These are phyloP conservation scores for Rhopalosiphum nymphaeae DNA, from an alignment of 2,888 invertebrate genomes.

Conservation along the genomic window DNA sequence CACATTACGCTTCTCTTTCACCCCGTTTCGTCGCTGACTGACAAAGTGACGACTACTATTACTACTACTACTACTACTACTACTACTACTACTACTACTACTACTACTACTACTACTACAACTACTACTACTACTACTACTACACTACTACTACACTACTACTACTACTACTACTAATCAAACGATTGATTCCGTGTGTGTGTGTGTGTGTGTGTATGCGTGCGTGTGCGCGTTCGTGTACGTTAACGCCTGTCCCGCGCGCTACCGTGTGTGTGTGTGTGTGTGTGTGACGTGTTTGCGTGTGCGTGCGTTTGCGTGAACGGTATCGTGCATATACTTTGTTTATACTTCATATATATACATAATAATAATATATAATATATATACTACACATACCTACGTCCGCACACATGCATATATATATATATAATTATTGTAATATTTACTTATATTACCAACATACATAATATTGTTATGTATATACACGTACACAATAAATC, in stretches of 20 bases:
- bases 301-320: background rate
- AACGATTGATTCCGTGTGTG: constrained; percentile 56
- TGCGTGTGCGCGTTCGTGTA: background rate
- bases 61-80: constrained; percentile 12
- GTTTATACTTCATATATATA: constrained; percentile 11
- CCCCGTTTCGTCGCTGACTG: background rate
- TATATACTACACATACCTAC: background rate
- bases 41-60: background rate
- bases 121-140: background rate
- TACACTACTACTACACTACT: constrained; percentile 8
- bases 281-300: background rate
- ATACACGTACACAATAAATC: background rate
- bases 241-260: background rate
- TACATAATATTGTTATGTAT: background rate
- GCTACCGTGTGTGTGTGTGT: background rate
- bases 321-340: background rate
- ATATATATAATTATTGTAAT: background rate
- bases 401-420: background rate
- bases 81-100: background rate
- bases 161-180: constrained; percentile 41
- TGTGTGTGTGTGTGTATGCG: background rate
- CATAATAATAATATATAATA: background rate
- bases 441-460: background rate
- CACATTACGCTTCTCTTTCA: background rate
- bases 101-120: background rate